These are phyloP conservation scores for Drosophila parabipectinata DNA, from an alignment of 1,140 invertebrate genomes.

Conservation along the genomic window DNA sequence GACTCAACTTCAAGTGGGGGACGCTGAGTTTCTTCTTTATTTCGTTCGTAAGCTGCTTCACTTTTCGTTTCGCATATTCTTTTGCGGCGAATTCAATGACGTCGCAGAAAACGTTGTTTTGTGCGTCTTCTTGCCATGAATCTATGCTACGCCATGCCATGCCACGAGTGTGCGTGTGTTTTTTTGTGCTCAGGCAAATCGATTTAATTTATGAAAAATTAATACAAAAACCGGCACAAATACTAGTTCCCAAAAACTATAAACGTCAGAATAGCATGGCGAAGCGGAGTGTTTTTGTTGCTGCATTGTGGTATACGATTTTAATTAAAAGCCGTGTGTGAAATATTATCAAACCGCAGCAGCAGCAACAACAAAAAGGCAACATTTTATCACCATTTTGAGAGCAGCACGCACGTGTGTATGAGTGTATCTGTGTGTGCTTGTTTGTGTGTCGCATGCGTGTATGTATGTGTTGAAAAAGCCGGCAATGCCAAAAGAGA, in stretches of 20 bases:
- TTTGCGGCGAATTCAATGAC: conserved; percentile 78
- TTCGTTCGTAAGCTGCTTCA: conserved; percentile 30
- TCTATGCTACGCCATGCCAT: conserved; percentile 16
- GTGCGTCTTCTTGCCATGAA: conserved; percentile 46
- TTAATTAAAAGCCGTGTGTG: conserved; percentile 63
- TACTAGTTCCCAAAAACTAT: conserved; percentile 42
- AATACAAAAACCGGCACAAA: conserved; percentile 54
- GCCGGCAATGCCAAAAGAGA: conserved; percentile 69
- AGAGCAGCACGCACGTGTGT: conserved; percentile 48
- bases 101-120: conserved; percentile 70
- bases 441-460: no score
- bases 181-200: conserved; percentile 63
- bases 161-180: conserved; percentile 19
- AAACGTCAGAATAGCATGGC: conserved; percentile 4
- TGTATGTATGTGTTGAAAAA: conserved; percentile 69
- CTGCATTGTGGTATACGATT: conserved; percentile 28
- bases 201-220: conserved; percentile 73
- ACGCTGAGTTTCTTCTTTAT: conserved; percentile 27
- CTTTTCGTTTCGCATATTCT: conserved; percentile 36
- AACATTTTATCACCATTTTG: conserved; percentile 66
- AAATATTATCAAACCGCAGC: conserved; percentile 64
- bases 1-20: conserved; percentile 25
- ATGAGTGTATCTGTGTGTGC: conserved; percentile 14
- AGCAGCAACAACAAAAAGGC: conserved; percentile 27
- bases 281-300: conserved; percentile 28